A percentile compares a stretch with the other conserved stretches of the same genome.
Evolutionary conservation across 2,113 vertebrate species (phyloP).

Genomic region (Pipa parva): DNA sequence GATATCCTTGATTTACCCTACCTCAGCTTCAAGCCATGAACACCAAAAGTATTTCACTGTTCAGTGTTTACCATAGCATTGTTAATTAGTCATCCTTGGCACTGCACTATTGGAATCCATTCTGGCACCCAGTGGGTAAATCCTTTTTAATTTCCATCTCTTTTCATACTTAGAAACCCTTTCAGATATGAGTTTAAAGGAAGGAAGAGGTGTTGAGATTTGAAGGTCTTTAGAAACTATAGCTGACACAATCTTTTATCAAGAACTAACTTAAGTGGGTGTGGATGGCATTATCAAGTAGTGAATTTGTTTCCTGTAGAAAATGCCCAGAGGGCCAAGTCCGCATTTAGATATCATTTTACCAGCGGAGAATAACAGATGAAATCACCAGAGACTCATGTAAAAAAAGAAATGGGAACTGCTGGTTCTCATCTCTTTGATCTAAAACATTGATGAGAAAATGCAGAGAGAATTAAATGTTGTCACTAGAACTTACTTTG

Average conservation of each 20-base stretch:
- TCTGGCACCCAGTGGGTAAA: background rate
- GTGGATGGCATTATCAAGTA: constrained; percentile 11
- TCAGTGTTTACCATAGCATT: no score
- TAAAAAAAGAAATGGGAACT: background rate
- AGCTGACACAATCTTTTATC: background rate
- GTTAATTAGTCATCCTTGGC: background rate
- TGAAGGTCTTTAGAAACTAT: background rate
- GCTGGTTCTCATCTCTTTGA: background rate
- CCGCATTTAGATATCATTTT: background rate
- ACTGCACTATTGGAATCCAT: background rate
- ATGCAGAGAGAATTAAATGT: background rate
- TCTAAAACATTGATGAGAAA: background rate
- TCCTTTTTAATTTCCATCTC: background rate
- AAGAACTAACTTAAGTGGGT: constrained; percentile 13
- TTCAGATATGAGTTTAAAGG: background rate
- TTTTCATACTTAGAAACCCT: background rate
- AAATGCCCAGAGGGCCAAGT: background rate
- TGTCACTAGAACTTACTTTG: no score
- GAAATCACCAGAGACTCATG: background rate
- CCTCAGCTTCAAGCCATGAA: background rate
- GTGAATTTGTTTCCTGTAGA: constrained; percentile 8
- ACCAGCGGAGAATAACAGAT: background rate
- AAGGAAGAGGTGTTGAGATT: background rate
- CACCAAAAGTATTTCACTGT: background rate
- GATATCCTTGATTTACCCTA: no score